Conservation (phyloP, 2,888 invertebrate genomes). For the Apomyelois bistriatella region DNA sequence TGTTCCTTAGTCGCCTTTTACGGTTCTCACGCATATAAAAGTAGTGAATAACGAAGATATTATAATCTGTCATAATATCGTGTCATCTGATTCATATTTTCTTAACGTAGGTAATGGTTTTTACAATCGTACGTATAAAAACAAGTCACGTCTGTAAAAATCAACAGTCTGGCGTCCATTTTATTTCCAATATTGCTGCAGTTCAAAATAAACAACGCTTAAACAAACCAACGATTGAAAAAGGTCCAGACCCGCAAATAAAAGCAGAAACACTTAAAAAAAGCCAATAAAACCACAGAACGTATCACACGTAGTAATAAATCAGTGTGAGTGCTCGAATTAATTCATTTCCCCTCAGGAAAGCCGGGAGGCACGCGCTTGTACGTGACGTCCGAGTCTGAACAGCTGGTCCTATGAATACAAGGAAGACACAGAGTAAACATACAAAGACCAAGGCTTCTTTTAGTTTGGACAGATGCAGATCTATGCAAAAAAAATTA, state of each 20-base stretch:
- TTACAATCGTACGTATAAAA: too few relatives aligned
- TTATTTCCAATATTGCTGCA: constrained; percentile 15
- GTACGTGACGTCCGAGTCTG: constrained; percentile 37
- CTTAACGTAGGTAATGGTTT: too few relatives aligned
- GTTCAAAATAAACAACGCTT: constrained; percentile 10
- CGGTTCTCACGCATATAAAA: too few relatives aligned
- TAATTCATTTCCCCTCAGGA: constrained; percentile 53
- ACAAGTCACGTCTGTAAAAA: not conserved
- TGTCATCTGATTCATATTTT: too few relatives aligned
- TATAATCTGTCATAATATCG: too few relatives aligned
- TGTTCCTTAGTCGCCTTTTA: too few relatives aligned
- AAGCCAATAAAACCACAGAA: constrained; percentile 34
- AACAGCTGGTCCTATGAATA: constrained; percentile 28
- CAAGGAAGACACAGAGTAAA: constrained; percentile 10
- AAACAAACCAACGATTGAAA: constrained; percentile 11
- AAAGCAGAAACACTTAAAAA: constrained; percentile 24
- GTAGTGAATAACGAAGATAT: too few relatives aligned
- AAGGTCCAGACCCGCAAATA: constrained; percentile 22
- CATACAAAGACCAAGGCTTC: not conserved
- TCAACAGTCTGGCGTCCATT: not conserved
- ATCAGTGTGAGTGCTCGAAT: constrained; percentile 49
- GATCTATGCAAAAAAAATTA: too few relatives aligned
- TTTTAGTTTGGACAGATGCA: too few relatives aligned
- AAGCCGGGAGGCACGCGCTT: constrained; percentile 27
- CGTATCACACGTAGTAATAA: constrained; percentile 51